A percentile compares a stretch with the other conserved stretches of the same genome.
Conservation (phyloP, 30 jellyfish, hydroid and myxozoan genomes). For the Aurelia sp. region DNA sequence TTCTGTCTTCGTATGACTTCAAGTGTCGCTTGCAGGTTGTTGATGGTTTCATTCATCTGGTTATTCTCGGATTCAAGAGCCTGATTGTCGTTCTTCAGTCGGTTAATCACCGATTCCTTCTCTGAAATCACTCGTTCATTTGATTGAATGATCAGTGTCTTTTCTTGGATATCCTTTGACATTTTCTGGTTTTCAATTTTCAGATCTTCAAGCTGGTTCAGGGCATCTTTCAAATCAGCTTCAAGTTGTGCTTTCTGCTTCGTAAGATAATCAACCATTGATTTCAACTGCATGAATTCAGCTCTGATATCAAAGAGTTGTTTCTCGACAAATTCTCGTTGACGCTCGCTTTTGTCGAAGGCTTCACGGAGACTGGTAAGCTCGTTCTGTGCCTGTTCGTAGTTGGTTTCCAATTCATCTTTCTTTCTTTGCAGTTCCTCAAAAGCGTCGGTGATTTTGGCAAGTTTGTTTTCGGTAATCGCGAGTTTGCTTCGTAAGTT, state of each 20-base stretch:
- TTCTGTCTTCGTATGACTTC: conserved; percentile 86
- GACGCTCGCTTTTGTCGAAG: conserved; percentile 76
- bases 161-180: conserved; percentile 75
- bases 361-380: conserved; percentile 46
- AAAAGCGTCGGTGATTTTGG: conserved; percentile 82
- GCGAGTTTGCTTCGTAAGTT: conserved; percentile 64
- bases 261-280: conserved; percentile 71
- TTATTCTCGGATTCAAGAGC: conserved; percentile 85
- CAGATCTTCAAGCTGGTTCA: conserved; percentile 46
- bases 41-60: conserved; percentile 67
- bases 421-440: conserved; percentile 83
- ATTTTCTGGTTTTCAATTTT: conserved; percentile 66
- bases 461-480: conserved; percentile 80
- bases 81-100: conserved; percentile 71
- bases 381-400: conserved; percentile 76
- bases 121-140: conserved; percentile 56
- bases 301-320: conserved; percentile 71
- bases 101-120: conserved; percentile 63
- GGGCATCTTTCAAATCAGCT: conserved; percentile 62
- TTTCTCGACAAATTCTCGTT: conserved; percentile 58
- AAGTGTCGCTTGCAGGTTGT: conserved; percentile 78
- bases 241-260: conserved; percentile 83
- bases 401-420: conserved; percentile 71
- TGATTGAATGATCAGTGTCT: conserved; percentile 73
- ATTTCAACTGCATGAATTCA: conserved; percentile 62